phyloP scores from a whole-genome alignment of 2,113 vertebrate species.

The Progne subis region DNA sequence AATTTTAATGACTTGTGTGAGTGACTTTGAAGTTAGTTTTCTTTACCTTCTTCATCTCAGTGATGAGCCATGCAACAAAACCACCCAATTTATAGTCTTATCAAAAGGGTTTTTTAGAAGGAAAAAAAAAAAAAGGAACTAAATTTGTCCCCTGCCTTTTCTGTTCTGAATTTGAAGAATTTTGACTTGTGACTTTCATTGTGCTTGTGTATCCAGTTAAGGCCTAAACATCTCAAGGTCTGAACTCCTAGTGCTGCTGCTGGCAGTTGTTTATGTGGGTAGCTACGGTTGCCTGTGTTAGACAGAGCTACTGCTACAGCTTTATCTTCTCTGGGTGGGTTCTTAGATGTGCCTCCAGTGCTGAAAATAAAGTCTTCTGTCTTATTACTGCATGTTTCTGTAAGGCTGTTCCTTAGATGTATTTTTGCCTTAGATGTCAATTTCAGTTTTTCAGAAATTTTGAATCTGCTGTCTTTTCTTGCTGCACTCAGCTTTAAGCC shows the following conservation, averaged over 20 bases:
- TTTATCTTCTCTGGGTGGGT: neutral
- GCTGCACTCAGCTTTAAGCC: neutral
- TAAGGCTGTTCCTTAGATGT: neutral
- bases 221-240: neutral
- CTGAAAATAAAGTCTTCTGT: neutral
- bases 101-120: neutral
- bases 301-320: neutral
- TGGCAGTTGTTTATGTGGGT: neutral
- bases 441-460: neutral
- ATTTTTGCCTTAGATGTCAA: neutral
- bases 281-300: neutral
- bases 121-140: neutral
- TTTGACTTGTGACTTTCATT: neutral
- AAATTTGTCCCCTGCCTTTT: neutral
- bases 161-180: neutral
- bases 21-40: neutral
- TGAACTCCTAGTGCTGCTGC: neutral
- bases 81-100: neutral
- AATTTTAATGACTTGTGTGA: neutral
- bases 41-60: neutral
- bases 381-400: neutral
- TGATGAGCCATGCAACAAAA: neutral
- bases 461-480: neutral
- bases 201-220: neutral
- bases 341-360: neutral